Percentiles rank a stretch among this genome's conserved stretches.
phyloP scores from a whole-genome alignment of 2,888 invertebrate species.

The Smittia aterrima region DNA sequence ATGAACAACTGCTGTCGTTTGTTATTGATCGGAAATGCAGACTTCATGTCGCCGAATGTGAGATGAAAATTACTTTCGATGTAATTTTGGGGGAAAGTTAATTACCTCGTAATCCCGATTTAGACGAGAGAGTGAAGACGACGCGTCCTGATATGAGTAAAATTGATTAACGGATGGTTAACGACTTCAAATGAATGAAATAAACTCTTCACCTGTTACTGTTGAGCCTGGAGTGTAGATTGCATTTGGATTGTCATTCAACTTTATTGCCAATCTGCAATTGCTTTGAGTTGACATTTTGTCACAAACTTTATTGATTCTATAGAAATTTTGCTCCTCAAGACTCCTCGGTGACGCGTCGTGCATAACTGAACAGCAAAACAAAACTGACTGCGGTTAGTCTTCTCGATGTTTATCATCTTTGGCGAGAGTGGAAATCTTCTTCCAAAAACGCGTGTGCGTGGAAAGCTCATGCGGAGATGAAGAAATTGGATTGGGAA shows the following conservation, averaged over 20 bases:
- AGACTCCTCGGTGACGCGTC: background rate
- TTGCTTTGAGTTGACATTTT: background rate
- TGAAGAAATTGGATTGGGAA: background rate
- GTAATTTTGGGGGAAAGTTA: background rate
- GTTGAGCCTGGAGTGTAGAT: background rate
- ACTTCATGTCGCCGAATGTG: background rate
- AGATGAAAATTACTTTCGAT: background rate
- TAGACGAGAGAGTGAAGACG: background rate
- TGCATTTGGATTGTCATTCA: conserved; percentile 20
- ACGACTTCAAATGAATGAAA: too few species aligned
- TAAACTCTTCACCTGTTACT: too few species aligned
- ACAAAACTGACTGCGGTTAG: background rate
- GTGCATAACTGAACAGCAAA: background rate
- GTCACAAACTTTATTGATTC: background rate
- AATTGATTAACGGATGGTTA: background rate
- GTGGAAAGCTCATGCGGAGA: background rate
- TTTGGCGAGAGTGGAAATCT: background rate
- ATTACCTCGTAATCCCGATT: background rate
- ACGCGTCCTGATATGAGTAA: background rate
- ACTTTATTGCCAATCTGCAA: background rate
- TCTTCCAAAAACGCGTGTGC: background rate
- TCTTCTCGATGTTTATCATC: background rate
- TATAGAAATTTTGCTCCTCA: background rate
- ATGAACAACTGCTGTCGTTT: background rate
- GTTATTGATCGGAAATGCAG: conserved; percentile 14